Base-by-base conservation (phyloP, 1,140 invertebrate species). In the Nylanderia fulva region DNA sequence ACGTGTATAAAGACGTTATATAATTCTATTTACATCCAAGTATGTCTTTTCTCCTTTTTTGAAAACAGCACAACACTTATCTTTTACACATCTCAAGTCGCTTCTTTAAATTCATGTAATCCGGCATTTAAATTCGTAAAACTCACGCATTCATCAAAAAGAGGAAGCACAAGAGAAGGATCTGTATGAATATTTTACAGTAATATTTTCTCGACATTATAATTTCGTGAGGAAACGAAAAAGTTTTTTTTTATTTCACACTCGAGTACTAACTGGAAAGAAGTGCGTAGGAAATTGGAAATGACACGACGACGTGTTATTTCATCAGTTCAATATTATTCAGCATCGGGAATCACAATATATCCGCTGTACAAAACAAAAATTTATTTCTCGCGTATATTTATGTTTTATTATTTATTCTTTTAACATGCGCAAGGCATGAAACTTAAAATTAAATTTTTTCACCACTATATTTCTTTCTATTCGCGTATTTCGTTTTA, bases 301-400 rank as follows among this genome's bases (percentile, higher is more conserved):
- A 71, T 82, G 77, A 82, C 36, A 82, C 48, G 64, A 68, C 48
- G 33, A 82, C 24, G 84, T 90, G 84, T 87, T 89, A 92, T 89
- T 86, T 90, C 85, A 90, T 91, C 54, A 90, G 85, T 74, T 89
- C 84, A 89, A 63, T 91, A 90, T 90, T 91, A 90, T 88, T 86
- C 86, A 91, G 86, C 87, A 89, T 92, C 85, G 86, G 89, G 86
- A 93, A 91, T 93, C 91, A 93, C 91, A 93, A 91, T 92, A 90
- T 93, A 91, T 93, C 88, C 86, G 89, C 90, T 93, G 91, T 93
- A 93, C 92, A 93, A 93, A 93, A 93, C 79, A 92, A 93, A 91
- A 92, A 92, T 90, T 90, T 69, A 93, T 92, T n/a, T 86, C 90
- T 93, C 86, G 86, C 86, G 88, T 88, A 89, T 85, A 91, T 90